Evolutionary conservation across 2,888 invertebrate genomes (phyloP), one percentile per base, ranked within the genome.

Genomic region (Gnatocerus cornutus): DNA sequence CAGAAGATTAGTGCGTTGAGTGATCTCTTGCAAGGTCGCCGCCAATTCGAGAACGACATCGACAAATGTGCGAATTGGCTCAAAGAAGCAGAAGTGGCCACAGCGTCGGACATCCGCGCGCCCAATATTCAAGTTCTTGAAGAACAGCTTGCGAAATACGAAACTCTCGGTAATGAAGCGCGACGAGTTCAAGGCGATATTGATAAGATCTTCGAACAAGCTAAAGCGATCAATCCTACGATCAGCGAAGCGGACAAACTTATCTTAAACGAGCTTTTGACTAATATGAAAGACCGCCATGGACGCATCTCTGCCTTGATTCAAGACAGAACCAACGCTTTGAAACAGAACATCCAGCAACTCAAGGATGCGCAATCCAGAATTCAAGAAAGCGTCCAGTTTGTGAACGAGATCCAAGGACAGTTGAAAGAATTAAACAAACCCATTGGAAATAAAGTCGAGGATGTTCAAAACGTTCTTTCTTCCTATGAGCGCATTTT

Each of bases 11-110:
- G 90, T 68, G 89, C 90, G 0, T 84, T 96, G 21, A 89, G 88
- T 39, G 93, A 93, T 84, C 86, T 94, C 8, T 85, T 95, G 8
- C 91, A 92, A 82, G 91, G 92, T 9, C 89, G 97, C 69, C 93
- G 90, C 78, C 89, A 92, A 50, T 95, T 96, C 77, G 97, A 98
- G 84, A 89, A 88, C 45, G 92, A 94, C 69, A 88, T 94, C 52
- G 92, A 93, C 66, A 91, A 92, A 78, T 92, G 95, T 80, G 91
- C 93, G 73, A 91, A 93, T 77, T 98, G 97, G 97, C 87, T 97
- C 39, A 93, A 94, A 75, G 94, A 97, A 85, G 95, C 95, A 27
- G 96, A 97, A 84, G 93, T 94, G 0, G 93, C 94, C 1, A 92
- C 94, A 0, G 92, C 93, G 7, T 90, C 92, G 30, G 95, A 96